Evolutionary conservation across 2,888 invertebrate genomes (phyloP).

Genomic region (Epiblema foenella): DNA sequence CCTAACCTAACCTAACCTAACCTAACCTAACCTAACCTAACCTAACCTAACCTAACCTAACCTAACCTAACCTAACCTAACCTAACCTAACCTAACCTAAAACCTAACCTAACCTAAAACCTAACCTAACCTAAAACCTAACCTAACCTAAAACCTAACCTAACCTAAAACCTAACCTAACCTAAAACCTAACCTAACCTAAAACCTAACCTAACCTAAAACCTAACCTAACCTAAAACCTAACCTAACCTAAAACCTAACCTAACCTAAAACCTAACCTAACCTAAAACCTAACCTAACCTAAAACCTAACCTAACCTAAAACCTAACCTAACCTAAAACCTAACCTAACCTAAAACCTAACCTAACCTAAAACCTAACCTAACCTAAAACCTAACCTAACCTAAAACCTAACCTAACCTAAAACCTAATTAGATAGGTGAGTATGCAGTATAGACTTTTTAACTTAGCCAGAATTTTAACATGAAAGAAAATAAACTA

Average conservation of each 20-base stretch:
- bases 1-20: constrained; percentile 44
- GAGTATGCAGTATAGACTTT: too few relatives aligned
- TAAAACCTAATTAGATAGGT: too few relatives aligned
- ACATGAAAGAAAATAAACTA: too few relatives aligned
- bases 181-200: constrained; percentile 46
- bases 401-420: too few relatives aligned
- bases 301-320: constrained; percentile 41
- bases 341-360: constrained; percentile 38
- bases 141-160: constrained; percentile 43
- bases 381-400: constrained; percentile 45
- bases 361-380: constrained; percentile 41
- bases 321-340: constrained; percentile 40
- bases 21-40: constrained; percentile 46
- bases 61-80: constrained; percentile 48
- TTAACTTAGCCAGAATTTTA: too few relatives aligned
- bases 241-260: constrained; percentile 40
- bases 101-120: constrained; percentile 47
- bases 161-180: constrained; percentile 39
- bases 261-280: constrained; percentile 41
- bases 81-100: constrained; percentile 48
- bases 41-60: constrained; percentile 47
- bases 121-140: constrained; percentile 45
- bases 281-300: constrained; percentile 44
- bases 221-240: constrained; percentile 43
- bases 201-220: constrained; percentile 45